Conservation (phyloP, 2,797 vertebrate genomes). For the Hephaestus fuliginosus region DNA sequence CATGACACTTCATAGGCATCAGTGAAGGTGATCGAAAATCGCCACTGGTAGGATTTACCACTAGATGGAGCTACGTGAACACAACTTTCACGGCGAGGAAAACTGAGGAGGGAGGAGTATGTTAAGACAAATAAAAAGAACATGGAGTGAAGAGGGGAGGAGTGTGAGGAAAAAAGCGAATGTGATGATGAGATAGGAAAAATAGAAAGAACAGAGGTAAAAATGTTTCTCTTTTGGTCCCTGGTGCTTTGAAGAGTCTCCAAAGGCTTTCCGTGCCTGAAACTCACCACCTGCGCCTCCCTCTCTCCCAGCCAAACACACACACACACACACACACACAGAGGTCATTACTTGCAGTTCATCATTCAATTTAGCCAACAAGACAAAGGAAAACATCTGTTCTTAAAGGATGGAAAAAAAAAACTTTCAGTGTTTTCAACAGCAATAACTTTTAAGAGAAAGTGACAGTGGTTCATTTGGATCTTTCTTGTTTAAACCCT, state of each 20-base stretch:
- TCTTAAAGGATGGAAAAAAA: not conserved
- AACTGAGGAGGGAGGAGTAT: not conserved
- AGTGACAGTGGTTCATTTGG: not conserved
- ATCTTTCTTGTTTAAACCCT: not conserved
- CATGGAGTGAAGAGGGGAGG: not conserved
- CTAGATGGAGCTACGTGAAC: conserved; percentile 67
- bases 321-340: conserved; percentile 32
- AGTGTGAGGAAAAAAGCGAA: conserved; percentile 9
- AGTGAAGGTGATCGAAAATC: not conserved
- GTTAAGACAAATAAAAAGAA: not conserved
- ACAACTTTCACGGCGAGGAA: not conserved
- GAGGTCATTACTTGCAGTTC: conserved; percentile 8
- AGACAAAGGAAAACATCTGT: not conserved
- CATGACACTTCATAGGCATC: not conserved
- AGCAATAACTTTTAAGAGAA: not conserved
- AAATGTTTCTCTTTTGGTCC: conserved; percentile 58
- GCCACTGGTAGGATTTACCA: conserved; percentile 24
- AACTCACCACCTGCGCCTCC: conserved; percentile 69
- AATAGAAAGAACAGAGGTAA: conserved; percentile 41
- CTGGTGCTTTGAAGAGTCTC: conserved; percentile 63
- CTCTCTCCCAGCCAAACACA: conserved; percentile 42
- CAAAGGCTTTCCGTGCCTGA: conserved; percentile 58
- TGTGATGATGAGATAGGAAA: conserved; percentile 24
- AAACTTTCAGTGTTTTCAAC: not conserved
- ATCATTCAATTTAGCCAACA: conserved; percentile 6